phyloP scores from a whole-genome alignment of 1,140 invertebrate species.

The Spodoptera frugiperda region DNA sequence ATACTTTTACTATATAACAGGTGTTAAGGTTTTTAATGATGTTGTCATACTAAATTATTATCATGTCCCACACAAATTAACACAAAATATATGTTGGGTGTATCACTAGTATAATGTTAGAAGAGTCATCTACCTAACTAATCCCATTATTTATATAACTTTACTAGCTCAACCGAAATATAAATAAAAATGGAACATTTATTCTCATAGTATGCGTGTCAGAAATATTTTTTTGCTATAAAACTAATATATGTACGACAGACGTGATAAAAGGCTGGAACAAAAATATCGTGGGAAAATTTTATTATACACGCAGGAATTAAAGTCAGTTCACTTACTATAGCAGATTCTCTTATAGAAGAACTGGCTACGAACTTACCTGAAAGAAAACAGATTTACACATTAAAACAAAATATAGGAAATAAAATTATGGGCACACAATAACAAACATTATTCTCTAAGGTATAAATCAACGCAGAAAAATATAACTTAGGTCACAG shows the following conservation, averaged over 20 bases:
- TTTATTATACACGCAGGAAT: background rate
- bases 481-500: too few relatives aligned
- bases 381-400: background rate
- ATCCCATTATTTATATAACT: background rate
- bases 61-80: too few relatives aligned
- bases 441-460: too few relatives aligned
- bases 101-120: too few relatives aligned
- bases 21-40: too few relatives aligned
- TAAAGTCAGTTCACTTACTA: background rate
- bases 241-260: slow-evolving; percentile 11
- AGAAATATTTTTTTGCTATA: slow-evolving; percentile 24
- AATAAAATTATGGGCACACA: too few relatives aligned
- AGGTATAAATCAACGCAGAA: too few relatives aligned
- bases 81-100: too few relatives aligned
- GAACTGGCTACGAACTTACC: slow-evolving; percentile 29
- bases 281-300: background rate
- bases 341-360: background rate
- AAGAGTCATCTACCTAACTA: background rate
- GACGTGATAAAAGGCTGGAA: background rate
- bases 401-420: background rate
- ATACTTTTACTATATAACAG: too few relatives aligned
- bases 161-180: background rate
- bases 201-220: background rate
- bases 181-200: slow-evolving; percentile 14
- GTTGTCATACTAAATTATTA: too few relatives aligned